Conservation (phyloP, 1,140 invertebrate genomes). For the Drosophila pseudoananassae region DNA sequence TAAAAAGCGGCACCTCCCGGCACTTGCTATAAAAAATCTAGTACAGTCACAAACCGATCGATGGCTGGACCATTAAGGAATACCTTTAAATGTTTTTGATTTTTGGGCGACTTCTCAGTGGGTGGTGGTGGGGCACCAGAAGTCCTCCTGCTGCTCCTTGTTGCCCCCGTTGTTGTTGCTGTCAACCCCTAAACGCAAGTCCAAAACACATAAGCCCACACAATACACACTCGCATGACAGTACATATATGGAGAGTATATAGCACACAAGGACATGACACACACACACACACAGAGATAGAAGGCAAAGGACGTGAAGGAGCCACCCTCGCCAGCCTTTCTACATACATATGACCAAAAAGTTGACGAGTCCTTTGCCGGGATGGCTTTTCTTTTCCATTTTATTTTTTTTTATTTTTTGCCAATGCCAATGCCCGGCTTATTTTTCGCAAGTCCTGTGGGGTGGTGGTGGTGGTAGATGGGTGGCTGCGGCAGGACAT, state of each 20-base stretch:
- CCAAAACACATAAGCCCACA: constrained; percentile 37
- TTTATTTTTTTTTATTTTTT: constrained; percentile 31
- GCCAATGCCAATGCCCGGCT: constrained; percentile 42
- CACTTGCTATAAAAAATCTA: constrained; percentile 6
- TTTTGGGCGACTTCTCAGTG: neutral
- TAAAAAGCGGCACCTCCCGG: constrained; percentile 9
- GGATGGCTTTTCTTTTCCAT: neutral
- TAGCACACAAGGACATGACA: constrained; percentile 14
- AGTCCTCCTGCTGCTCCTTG: constrained; percentile 13
- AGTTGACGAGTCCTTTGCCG: constrained; percentile 46
- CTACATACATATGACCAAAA: constrained; percentile 78
- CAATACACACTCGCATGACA: neutral
- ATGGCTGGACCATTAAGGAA: constrained; percentile 20
- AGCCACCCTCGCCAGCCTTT: constrained; percentile 65
- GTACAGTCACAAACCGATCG: constrained; percentile 47
- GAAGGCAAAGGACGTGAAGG: constrained; percentile 7
- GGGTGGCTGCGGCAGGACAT: neutral
- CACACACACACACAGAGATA: constrained; percentile 13
- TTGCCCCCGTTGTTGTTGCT: constrained; percentile 7
- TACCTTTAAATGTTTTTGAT: neutral
- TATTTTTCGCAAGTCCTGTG: constrained; percentile 48
- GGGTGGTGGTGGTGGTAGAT: constrained; percentile 7
- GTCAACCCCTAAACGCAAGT: constrained; percentile 42
- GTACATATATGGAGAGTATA: constrained; percentile 17
- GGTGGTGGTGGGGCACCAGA: constrained; percentile 20